These are phyloP conservation scores for Bombus pascuorum DNA, from an alignment of 1,140 invertebrate genomes.

Conservation along the genomic window DNA sequence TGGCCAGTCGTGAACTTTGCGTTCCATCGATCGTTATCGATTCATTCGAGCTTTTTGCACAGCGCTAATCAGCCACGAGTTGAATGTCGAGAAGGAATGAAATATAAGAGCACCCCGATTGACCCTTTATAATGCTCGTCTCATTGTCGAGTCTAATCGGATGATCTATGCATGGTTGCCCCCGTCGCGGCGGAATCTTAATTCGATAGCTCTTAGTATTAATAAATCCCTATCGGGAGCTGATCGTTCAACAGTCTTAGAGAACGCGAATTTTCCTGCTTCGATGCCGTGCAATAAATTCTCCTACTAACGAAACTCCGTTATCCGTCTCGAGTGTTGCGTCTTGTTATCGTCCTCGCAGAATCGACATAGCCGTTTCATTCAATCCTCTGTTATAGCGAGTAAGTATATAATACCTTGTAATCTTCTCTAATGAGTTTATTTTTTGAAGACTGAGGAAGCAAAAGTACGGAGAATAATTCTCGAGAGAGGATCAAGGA, in stretches of 20 bases:
- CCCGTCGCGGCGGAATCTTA: constrained; percentile 55
- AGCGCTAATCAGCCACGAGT: constrained; percentile 63
- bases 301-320: background rate
- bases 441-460: background rate
- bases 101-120: constrained; percentile 44
- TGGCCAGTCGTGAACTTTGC: constrained; percentile 32
- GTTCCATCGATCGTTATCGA: constrained; percentile 61
- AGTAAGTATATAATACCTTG: no score
- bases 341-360: background rate
- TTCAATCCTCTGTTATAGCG: no score
- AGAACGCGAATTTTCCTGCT: background rate
- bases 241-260: background rate
- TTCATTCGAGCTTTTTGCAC: constrained; percentile 45
- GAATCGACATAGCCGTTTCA: background rate
- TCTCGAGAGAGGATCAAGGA: no score
- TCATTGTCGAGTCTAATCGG: constrained; percentile 58
- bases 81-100: constrained; percentile 51
- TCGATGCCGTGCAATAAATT: background rate
- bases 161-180: constrained; percentile 62
- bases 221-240: constrained; percentile 46
- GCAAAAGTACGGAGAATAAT: background rate
- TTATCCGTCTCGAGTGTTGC: background rate
- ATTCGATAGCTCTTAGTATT: constrained; percentile 59
- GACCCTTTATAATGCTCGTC: constrained; percentile 34
- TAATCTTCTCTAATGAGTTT: background rate